Conservation (phyloP, 2,888 invertebrate genomes). For the Linnaemya vulpina region DNA sequence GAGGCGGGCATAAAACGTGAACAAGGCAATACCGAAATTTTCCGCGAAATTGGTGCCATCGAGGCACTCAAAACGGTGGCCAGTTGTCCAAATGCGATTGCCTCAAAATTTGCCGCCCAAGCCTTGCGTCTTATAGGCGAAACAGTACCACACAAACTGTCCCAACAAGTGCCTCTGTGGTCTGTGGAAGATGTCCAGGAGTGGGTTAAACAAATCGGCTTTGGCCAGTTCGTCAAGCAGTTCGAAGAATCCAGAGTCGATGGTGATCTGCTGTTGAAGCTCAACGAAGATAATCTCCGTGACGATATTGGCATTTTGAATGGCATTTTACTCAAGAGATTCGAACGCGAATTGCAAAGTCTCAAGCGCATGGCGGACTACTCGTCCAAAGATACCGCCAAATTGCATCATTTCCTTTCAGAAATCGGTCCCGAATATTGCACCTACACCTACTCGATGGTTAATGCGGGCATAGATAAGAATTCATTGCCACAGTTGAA, state of each 20-base stretch:
- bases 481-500: conserved; percentile 92
- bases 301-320: conserved; percentile 97
- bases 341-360: conserved; percentile 95
- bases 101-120: conserved; percentile 97
- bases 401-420: conserved; percentile 93
- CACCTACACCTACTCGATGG: conserved; percentile 98
- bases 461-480: conserved; percentile 97
- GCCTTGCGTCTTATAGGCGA: conserved; percentile 96
- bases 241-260: conserved; percentile 97
- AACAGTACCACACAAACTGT: conserved; percentile 97
- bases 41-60: conserved; percentile 96
- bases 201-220: conserved; percentile 99
- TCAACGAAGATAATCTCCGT: conserved; percentile 95
- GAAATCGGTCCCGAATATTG: conserved; percentile 94
- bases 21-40: conserved; percentile 95
- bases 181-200: conserved; percentile 97
- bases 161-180: conserved; percentile 99
- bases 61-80: conserved; percentile 97
- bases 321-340: conserved; percentile 95
- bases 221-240: conserved; percentile 90
- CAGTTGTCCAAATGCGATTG: conserved; percentile 98
- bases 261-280: conserved; percentile 95
- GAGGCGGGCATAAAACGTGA: conserved; percentile 98
- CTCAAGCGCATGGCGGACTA: conserved; percentile 98
- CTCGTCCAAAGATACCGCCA: conserved; percentile 95